phyloP scores from a whole-genome alignment of 2,797 vertebrate species.

The Spea hammondii region DNA sequence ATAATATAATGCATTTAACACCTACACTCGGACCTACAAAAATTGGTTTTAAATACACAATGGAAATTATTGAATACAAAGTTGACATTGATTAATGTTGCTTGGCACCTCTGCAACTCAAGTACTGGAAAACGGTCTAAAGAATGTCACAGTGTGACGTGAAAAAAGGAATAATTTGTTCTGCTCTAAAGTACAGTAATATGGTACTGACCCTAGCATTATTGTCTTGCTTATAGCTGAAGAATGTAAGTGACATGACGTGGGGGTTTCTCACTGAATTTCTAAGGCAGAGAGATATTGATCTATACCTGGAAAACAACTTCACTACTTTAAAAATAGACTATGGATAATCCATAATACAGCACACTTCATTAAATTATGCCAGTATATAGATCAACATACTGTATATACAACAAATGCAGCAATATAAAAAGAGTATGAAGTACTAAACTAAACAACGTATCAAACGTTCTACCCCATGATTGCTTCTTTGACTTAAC shows the following conservation, averaged over 20 bases:
- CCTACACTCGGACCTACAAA: slow-evolving; percentile 3
- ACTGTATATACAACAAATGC: no score
- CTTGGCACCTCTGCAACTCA: not conserved
- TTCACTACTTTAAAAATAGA: no score
- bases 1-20: slow-evolving; percentile 11
- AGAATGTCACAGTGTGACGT: not conserved
- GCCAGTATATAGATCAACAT: no score
- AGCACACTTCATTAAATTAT: no score
- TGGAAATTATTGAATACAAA: slow-evolving; percentile 24
- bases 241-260: slow-evolving; percentile 3
- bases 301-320: not conserved
- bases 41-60: slow-evolving; percentile 17
- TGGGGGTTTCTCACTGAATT: not conserved
- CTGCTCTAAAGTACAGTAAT: not conserved
- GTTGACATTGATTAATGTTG: slow-evolving; percentile 25
- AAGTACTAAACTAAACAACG: no score
- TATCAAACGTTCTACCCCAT: no score
- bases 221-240: not conserved
- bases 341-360: no score
- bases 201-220: not conserved
- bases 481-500: no score
- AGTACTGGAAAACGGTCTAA: slow-evolving; percentile 6
- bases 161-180: not conserved
- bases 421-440: no score
- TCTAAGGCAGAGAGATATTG: not conserved